These are phyloP conservation scores for Asbolus verrucosus DNA, from an alignment of 1,140 invertebrate genomes.

Conservation along the genomic window DNA sequence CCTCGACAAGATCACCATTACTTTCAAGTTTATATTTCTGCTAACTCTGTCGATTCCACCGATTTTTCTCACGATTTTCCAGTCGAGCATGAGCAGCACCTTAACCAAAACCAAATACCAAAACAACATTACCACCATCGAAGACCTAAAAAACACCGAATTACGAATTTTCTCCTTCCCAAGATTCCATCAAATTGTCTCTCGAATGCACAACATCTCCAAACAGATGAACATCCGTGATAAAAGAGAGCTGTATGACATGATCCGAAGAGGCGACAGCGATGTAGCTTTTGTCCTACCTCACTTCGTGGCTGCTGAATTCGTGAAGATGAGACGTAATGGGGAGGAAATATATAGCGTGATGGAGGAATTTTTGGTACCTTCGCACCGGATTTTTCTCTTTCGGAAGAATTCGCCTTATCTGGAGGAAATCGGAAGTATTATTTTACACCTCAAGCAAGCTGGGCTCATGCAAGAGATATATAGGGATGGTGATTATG, in stretches of 20 bases:
- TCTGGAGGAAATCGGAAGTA: neutral
- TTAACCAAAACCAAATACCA: neutral
- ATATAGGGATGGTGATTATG: neutral
- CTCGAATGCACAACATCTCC: neutral
- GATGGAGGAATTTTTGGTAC: slow-evolving; percentile 7
- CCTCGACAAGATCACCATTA: too few species aligned
- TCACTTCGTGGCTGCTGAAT: neutral
- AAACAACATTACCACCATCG: neutral
- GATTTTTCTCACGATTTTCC: neutral
- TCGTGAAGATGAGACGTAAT: neutral
- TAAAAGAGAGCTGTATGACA: neutral
- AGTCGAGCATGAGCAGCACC: slow-evolving; percentile 8
- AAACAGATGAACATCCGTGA: neutral
- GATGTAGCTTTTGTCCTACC: neutral
- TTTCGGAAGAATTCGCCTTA: neutral
- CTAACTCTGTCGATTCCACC: neutral
- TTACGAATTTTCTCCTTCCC: neutral
- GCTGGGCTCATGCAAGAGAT: neutral
- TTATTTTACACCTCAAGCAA: slow-evolving; percentile 3
- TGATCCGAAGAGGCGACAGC: neutral
- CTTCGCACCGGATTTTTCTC: neutral
- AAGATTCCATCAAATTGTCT: neutral
- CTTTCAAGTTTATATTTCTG: neutral
- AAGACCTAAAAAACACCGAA: neutral
- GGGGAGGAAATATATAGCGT: neutral